These are phyloP conservation scores for Aethes cnicana DNA, from an alignment of 2,888 invertebrate species.

Conservation along the genomic window DNA sequence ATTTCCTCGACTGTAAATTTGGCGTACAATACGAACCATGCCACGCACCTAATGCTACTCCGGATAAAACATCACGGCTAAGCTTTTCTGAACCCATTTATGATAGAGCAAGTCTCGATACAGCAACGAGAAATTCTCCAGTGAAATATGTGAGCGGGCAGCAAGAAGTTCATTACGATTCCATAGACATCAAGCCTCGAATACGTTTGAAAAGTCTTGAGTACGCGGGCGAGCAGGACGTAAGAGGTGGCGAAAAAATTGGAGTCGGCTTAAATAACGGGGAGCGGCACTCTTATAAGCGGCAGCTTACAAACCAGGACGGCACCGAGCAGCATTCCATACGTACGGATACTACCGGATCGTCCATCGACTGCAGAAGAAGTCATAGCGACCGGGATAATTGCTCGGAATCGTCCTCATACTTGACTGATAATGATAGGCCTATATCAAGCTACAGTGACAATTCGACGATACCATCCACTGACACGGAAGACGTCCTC, in stretches of 20 bases:
- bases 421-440: slow-evolving; percentile 75
- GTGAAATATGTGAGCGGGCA: slow-evolving; percentile 59
- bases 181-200: slow-evolving; percentile 75
- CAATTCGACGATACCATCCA: slow-evolving; percentile 77
- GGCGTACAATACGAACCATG: slow-evolving; percentile 67
- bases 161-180: slow-evolving; percentile 74
- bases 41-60: slow-evolving; percentile 43
- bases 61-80: slow-evolving; percentile 59
- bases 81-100: slow-evolving; percentile 77
- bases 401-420: slow-evolving; percentile 78
- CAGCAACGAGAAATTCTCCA: slow-evolving; percentile 66
- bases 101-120: slow-evolving; percentile 72
- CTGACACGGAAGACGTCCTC: slow-evolving; percentile 75
- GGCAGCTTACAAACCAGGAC: slow-evolving; percentile 66
- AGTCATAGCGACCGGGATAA: slow-evolving; percentile 77
- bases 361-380: slow-evolving; percentile 71
- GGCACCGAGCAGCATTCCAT: slow-evolving; percentile 73
- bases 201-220: slow-evolving; percentile 74
- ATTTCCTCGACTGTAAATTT: slow-evolving; percentile 67
- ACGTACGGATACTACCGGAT: slow-evolving; percentile 69
- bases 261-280: slow-evolving; percentile 67
- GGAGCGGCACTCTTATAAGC: slow-evolving; percentile 65
- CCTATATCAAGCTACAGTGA: slow-evolving; percentile 79
- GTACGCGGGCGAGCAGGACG: slow-evolving; percentile 57
- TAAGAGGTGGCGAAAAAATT: slow-evolving; percentile 60